Conservation (phyloP, 2,797 vertebrate genomes). For the Aulostomus chinensis region DNA sequence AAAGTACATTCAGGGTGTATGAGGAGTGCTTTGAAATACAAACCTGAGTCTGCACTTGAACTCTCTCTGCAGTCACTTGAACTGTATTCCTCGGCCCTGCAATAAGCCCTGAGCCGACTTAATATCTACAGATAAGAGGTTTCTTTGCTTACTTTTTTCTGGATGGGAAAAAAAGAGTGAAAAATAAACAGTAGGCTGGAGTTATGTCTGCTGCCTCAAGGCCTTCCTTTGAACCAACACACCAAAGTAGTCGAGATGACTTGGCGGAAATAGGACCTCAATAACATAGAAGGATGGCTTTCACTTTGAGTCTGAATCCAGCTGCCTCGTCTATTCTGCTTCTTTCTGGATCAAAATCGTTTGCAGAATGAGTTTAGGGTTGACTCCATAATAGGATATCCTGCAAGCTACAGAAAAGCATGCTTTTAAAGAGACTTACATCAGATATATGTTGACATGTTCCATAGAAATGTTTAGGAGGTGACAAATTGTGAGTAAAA, state of each 20-base stretch:
- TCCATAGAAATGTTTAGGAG: background rate
- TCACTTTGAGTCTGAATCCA: constrained; percentile 32
- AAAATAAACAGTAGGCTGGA: constrained; percentile 55
- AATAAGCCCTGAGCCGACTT: constrained; percentile 10
- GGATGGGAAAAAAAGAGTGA: constrained; percentile 27
- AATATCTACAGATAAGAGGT: constrained; percentile 12
- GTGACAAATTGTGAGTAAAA: constrained; percentile 1
- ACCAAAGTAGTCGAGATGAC: constrained; percentile 39
- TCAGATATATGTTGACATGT: background rate
- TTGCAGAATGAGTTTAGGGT: background rate
- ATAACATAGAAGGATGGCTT: constrained; percentile 42
- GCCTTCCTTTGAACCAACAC: constrained; percentile 38
- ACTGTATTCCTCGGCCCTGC: background rate
- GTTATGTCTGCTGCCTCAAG: constrained; percentile 44
- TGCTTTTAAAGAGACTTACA: background rate
- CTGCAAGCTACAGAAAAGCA: background rate
- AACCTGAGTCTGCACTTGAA: constrained; percentile 11
- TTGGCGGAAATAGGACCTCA: constrained; percentile 32
- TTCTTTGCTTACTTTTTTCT: constrained; percentile 32
- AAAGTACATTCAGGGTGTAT: constrained; percentile 4
- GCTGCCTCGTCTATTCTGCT: constrained; percentile 2
- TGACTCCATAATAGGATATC: background rate
- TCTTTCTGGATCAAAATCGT: constrained; percentile 10
- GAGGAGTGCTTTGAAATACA: constrained; percentile 18
- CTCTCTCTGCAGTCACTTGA: background rate